Percentiles rank a stretch among this genome's conserved stretches.
These are phyloP conservation scores for Thymelicus lineola DNA, from an alignment of 2,888 invertebrate genomes.

Conservation along the genomic window DNA sequence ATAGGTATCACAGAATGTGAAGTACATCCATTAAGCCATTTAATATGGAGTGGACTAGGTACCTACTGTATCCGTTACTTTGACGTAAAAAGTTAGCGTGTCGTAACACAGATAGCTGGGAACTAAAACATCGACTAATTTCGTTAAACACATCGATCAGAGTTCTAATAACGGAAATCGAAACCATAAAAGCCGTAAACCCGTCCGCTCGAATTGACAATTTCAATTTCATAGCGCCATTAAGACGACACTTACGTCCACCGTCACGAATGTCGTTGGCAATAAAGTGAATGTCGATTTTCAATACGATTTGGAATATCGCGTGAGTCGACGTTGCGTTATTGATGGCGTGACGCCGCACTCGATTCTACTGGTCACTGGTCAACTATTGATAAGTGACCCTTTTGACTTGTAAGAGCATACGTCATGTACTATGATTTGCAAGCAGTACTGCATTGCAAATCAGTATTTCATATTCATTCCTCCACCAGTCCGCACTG, in stretches of 20 bases:
- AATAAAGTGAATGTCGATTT: conserved; percentile 56
- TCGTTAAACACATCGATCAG: conserved; percentile 32
- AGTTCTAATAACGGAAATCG: conserved; percentile 43
- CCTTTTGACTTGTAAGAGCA: background rate
- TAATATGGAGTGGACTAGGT: background rate
- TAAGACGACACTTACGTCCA: conserved; percentile 55
- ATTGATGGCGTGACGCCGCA: background rate
- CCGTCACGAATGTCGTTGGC: conserved; percentile 55
- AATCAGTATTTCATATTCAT: too few relatives aligned
- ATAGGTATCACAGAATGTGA: too few relatives aligned
- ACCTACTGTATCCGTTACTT: background rate
- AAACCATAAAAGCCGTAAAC: conserved; percentile 47
- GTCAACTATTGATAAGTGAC: background rate
- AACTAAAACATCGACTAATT: conserved; percentile 28
- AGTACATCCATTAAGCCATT: too few relatives aligned
- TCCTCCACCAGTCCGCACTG: too few relatives aligned
- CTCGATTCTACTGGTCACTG: background rate
- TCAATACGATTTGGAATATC: conserved; percentile 70
- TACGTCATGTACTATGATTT: background rate
- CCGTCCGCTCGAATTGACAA: conserved; percentile 52
- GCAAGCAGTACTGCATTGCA: too few relatives aligned
- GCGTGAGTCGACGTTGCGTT: conserved; percentile 51
- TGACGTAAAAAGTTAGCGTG: conserved; percentile 25
- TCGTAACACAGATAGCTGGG: conserved; percentile 8
- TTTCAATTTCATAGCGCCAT: conserved; percentile 61